A percentile compares a stretch with the other conserved stretches of the same genome.
These are phyloP conservation scores for Cynopterus sphinx DNA, from an alignment of 2,797 vertebrate species.

Conservation along the genomic window DNA sequence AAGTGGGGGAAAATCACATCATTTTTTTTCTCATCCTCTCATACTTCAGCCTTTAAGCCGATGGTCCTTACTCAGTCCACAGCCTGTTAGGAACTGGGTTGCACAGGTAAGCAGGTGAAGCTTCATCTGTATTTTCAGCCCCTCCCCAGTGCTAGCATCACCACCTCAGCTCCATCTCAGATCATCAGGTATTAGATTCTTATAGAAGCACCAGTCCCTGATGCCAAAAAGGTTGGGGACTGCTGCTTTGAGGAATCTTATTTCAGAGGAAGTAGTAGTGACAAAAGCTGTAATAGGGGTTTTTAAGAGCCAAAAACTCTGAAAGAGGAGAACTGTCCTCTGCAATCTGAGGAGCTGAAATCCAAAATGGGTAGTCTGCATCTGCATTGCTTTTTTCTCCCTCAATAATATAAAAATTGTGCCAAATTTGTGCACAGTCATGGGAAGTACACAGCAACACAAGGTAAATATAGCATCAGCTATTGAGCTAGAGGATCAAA, in stretches of 20 bases:
- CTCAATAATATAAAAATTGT: not conserved
- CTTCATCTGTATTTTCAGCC: no score
- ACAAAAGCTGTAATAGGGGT: not conserved
- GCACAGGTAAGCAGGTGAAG: no score
- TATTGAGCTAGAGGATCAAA: not conserved
- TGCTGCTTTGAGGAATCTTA: not conserved
- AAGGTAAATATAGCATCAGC: not conserved
- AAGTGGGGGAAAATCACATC: not conserved
- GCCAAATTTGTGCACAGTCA: not conserved
- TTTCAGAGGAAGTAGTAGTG: not conserved
- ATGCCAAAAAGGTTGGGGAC: no score
- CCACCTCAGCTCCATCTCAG: no score
- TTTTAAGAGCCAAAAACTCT: not conserved
- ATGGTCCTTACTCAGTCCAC: no score
- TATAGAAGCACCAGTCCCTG: no score
- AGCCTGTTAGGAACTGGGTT: no score
- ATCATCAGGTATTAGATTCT: no score
- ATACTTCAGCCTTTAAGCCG: not conserved
- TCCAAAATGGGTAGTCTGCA: not conserved
- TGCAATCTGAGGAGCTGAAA: not conserved
- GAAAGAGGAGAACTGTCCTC: not conserved
- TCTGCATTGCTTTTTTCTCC: not conserved
- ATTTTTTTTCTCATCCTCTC: not conserved
- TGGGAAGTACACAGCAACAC: not conserved
- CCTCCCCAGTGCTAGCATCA: no score